These are phyloP conservation scores for Ophioderma brevispina DNA, from an alignment of 35 echinoderm and acorn worm genomes.

Conservation along the genomic window DNA sequence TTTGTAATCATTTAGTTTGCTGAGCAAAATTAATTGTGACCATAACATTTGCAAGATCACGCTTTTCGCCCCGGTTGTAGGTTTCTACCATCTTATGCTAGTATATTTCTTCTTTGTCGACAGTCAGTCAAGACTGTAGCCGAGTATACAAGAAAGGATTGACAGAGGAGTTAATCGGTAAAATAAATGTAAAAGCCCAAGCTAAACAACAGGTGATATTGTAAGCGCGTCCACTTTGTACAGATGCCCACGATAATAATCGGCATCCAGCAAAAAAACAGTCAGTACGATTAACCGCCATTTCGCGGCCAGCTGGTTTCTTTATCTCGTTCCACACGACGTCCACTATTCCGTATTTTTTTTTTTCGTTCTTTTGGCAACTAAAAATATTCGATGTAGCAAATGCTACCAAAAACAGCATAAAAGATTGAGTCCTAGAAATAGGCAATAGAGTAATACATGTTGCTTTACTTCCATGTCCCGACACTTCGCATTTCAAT, in stretches of 20 bases:
- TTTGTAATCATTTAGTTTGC: too few species aligned
- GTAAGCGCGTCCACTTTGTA: not conserved
- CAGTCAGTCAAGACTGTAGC: too few species aligned
- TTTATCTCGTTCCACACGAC: not conserved
- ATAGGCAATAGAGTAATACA: not conserved
- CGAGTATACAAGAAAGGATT: too few species aligned
- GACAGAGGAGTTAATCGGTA: too few species aligned
- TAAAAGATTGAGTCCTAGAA: not conserved
- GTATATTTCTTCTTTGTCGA: too few species aligned
- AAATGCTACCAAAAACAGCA: not conserved
- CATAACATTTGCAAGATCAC: too few species aligned
- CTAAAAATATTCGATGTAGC: not conserved
- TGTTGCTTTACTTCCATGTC: not conserved
- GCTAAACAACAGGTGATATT: slow-evolving; percentile 5
- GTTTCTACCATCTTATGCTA: too few species aligned
- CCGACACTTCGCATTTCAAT: not conserved
- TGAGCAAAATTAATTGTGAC: too few species aligned
- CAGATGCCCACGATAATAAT: not conserved
- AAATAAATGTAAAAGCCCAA: too few species aligned
- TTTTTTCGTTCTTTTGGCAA: not conserved
- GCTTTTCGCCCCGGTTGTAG: too few species aligned
- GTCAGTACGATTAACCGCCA: not conserved
- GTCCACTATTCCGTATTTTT: not conserved
- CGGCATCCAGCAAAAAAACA: not conserved
- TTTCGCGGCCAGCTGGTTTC: not conserved